A percentile compares a stretch with the other conserved stretches of the same genome.
Evolutionary conservation across 2,797 vertebrate genomes (phyloP).

Genomic region (Tadarida brasiliensis): DNA sequence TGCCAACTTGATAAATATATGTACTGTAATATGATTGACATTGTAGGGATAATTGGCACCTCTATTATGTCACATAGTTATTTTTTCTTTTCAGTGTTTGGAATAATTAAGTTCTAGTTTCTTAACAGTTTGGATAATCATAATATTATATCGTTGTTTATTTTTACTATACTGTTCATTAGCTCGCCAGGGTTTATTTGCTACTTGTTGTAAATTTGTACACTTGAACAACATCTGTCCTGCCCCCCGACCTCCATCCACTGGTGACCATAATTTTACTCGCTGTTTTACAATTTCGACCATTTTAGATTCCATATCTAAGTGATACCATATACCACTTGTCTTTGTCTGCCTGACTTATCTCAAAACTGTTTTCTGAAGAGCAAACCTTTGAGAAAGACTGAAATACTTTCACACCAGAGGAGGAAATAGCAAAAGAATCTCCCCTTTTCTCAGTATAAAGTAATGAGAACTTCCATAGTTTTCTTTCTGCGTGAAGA

Average conservation of each 20-base stretch:
- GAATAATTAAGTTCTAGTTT: not conserved
- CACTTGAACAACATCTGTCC: not conserved
- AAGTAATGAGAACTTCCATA: constrained; percentile 47
- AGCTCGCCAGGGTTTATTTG: not conserved
- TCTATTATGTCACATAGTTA: not conserved
- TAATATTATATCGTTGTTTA: not conserved
- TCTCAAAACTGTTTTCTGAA: not conserved
- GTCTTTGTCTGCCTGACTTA: not conserved
- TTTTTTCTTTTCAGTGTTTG: not conserved
- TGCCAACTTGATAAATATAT: not conserved
- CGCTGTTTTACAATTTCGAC: not conserved
- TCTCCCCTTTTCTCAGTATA: not conserved
- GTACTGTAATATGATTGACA: not conserved
- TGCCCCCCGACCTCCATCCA: no score
- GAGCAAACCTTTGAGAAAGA: not conserved
- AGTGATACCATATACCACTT: not conserved
- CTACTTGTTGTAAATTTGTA: not conserved
- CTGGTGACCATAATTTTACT: not conserved
- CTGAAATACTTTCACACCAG: not conserved
- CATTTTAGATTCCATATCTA: not conserved
- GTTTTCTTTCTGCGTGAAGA: not conserved
- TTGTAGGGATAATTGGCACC: not conserved
- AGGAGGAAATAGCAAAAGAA: not conserved
- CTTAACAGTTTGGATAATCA: not conserved
- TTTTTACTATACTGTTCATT: not conserved